Base-by-base conservation (phyloP, 2,888 invertebrate genomes). In the Drosophila demipolita region DNA sequence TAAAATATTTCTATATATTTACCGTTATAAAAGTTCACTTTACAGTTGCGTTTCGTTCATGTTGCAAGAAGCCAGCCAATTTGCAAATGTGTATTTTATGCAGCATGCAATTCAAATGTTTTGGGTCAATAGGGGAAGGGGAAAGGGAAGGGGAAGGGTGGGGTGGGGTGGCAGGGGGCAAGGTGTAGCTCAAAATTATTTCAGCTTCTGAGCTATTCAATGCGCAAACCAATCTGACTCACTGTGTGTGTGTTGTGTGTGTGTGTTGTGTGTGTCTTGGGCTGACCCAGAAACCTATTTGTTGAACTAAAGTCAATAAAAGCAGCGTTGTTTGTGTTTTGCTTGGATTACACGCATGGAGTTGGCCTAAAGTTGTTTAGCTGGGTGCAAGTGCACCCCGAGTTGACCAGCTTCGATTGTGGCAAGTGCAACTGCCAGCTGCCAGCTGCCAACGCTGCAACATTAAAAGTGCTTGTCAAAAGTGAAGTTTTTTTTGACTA, bases 281-380 rank as follows among this genome's bases (percentile, higher is more conserved):
- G 55, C 57, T 86, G 88, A 89, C 88, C 88, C 72, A 86, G 78
- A 86, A 89, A 87, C 85, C 85, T 49, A 87, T 89, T 85, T 87
- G 88, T 75, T 73, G 77, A 60, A 69, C 79, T 76, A 77, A 76
- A 90, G 88, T 85, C 87, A 87, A 88, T 89, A 87, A 79, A 66
- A 63, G 61, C 62, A 26, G 42, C 58, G n/a, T 26, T 40, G 29
- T 29, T 36, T 17, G 35, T 54, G 33, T 32, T 55, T 38, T 67
- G 66, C 71, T 78, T 75, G 66, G 72, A 53, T 66, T 60, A 60
- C 86, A 88, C 80, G 83, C 86, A 79, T 54, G 64, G 53, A 59
- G 71, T 36, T 42, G 68, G 20, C 55, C 40, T 35, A 36, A 42
- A 61, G 54, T 78, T 73, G 40, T 33, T 38, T 15, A 7, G 35